Percentiles rank a stretch among this genome's conserved stretches.
Conservation (phyloP, 2,797 vertebrate species). For the Hirundo rustica region DNA sequence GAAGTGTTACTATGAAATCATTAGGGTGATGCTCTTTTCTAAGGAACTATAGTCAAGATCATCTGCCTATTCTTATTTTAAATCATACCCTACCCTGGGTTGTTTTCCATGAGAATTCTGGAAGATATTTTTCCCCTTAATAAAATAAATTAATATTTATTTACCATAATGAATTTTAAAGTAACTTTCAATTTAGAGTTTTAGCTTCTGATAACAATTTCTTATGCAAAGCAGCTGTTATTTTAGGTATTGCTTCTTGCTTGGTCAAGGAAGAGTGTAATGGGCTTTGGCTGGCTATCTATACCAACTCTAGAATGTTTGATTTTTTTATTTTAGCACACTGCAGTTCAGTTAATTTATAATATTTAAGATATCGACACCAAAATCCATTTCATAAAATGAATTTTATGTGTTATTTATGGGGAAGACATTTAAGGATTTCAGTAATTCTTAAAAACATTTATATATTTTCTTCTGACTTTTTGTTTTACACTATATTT, state of each 20-base stretch:
- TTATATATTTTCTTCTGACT: conserved; percentile 71
- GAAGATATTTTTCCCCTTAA: neutral
- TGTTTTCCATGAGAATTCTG: neutral
- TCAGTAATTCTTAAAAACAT: conserved; percentile 76
- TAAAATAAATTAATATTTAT: neutral
- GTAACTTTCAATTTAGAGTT: neutral
- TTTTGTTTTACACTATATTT: conserved; percentile 75
- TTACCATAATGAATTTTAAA: conserved; percentile 9
- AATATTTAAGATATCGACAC: conserved; percentile 40
- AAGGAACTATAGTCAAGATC: neutral
- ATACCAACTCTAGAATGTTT: neutral
- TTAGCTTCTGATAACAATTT: neutral
- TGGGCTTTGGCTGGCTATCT: neutral
- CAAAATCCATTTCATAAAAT: conserved; percentile 66
- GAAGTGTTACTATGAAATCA: neutral
- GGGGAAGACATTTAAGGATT: conserved; percentile 72
- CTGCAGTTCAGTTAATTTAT: conserved; percentile 22
- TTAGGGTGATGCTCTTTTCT: conserved; percentile 15
- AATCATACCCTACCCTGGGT: neutral
- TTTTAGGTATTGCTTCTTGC: neutral
- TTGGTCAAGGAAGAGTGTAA: neutral
- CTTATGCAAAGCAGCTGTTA: neutral
- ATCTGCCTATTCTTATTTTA: neutral
- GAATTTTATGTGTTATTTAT: conserved; percentile 73
- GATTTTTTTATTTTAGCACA: neutral